phyloP scores from a whole-genome alignment of 2,888 invertebrate species.

The Autographa pulchrina region DNA sequence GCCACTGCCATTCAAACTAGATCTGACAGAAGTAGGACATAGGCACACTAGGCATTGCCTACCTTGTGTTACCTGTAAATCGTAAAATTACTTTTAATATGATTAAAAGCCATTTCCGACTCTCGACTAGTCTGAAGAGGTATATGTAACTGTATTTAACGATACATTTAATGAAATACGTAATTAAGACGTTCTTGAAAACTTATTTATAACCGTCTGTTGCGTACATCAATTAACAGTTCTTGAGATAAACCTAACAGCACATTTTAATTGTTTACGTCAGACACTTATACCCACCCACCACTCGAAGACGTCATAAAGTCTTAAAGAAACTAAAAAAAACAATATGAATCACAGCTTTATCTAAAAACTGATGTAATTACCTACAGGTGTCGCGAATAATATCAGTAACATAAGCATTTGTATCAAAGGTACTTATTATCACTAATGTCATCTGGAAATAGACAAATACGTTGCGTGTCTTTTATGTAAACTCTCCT shows the following conservation, averaged over 20 bases:
- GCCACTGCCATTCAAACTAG: constrained; percentile 7
- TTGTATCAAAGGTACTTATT: background rate
- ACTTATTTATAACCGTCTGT: too few relatives aligned
- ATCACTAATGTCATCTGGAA: too few relatives aligned
- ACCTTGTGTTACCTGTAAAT: background rate
- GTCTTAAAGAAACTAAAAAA: background rate
- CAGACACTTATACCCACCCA: background rate
- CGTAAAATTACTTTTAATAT: background rate
- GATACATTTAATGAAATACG: too few relatives aligned
- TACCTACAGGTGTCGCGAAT: background rate
- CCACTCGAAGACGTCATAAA: background rate
- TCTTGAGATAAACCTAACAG: too few relatives aligned
- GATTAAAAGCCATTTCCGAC: background rate
- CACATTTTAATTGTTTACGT: background rate
- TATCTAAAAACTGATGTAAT: background rate
- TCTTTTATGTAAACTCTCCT: too few relatives aligned
- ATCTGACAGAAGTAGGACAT: background rate
- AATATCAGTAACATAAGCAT: background rate
- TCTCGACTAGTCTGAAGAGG: background rate
- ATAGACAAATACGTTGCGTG: too few relatives aligned
- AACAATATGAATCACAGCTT: background rate
- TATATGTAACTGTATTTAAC: too few relatives aligned
- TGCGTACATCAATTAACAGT: too few relatives aligned
- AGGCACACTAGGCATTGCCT: background rate
- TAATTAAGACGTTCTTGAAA: too few relatives aligned